Conservation (phyloP, 1,140 invertebrate species). For the Neocloeon triangulifer region DNA sequence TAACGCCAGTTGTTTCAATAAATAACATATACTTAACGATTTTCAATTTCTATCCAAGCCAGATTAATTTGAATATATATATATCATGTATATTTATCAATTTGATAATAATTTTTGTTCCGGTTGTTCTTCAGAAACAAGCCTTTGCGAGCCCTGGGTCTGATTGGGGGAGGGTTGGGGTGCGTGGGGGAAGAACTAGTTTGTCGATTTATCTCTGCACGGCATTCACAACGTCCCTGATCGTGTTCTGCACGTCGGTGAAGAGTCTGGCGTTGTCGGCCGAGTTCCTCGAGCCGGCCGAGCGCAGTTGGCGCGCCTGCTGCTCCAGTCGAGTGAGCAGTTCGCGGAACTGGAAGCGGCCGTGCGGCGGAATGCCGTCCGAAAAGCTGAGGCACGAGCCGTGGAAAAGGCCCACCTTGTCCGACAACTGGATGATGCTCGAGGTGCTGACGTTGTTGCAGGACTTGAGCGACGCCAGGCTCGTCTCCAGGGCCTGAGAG, state of each 20-base stretch:
- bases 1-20: no score
- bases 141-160: no score
- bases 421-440: conserved; percentile 60
- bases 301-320: conserved; percentile 49
- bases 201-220: conserved; percentile 56
- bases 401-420: conserved; percentile 57
- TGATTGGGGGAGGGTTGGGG: no score
- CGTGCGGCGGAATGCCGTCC: conserved; percentile 55
- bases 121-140: no score
- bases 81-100: no score
- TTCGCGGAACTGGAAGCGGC: conserved; percentile 73
- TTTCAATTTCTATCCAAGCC: no score
- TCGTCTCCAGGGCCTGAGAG: conserved; percentile 38
- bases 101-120: no score
- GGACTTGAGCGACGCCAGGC: conserved; percentile 33
- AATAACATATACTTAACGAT: no score
- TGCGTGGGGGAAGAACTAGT: no score
- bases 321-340: conserved; percentile 56
- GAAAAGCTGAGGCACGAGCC: conserved; percentile 48
- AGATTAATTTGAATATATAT: no score
- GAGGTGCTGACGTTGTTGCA: conserved; percentile 31
- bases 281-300: conserved; percentile 39
- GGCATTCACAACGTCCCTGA: conserved; percentile 58
- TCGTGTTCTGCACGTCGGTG: conserved; percentile 50
- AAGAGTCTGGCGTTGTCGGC: conserved; percentile 41